Percentiles rank a stretch among this genome's conserved stretches.
Conservation (phyloP, 2,113 vertebrate species). For the Oryzias melastigma region DNA sequence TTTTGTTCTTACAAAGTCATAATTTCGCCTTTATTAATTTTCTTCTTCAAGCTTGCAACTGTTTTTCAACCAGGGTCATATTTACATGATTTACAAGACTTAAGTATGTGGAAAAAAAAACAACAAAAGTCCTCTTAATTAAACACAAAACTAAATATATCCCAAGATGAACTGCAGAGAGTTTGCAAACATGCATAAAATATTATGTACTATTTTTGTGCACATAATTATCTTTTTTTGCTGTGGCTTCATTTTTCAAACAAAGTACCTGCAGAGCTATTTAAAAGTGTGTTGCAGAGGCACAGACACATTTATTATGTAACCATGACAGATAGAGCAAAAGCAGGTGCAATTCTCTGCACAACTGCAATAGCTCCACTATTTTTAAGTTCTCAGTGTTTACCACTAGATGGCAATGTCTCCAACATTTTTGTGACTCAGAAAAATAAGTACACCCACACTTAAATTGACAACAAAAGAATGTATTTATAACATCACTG, state of each 20-base stretch:
- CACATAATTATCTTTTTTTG: too few relatives aligned
- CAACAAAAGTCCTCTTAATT: too few relatives aligned
- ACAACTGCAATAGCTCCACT: background rate
- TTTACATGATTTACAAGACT: too few relatives aligned
- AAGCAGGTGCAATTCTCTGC: background rate
- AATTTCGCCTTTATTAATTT: background rate
- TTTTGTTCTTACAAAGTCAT: background rate
- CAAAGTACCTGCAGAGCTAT: background rate
- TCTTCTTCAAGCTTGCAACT: background rate
- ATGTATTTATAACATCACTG: too few relatives aligned
- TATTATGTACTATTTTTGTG: too few relatives aligned
- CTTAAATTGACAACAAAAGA: too few relatives aligned
- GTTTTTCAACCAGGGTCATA: background rate
- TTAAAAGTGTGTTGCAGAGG: background rate
- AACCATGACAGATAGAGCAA: background rate
- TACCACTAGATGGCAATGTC: conserved; percentile 52
- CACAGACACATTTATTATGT: background rate
- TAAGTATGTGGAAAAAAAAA: too few relatives aligned
- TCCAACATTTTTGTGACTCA: conserved; percentile 4
- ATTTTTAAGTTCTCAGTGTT: background rate
- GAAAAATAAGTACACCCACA: too few relatives aligned
- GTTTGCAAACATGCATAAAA: too few relatives aligned
- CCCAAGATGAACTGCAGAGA: too few relatives aligned
- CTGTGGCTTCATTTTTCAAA: background rate
- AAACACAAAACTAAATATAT: too few relatives aligned